A percentile compares a stretch with the other conserved stretches of the same genome.
Evolutionary conservation across 35 echinoderm and acorn worm species (phyloP).

Genomic region (Nesometra sesokonis): DNA sequence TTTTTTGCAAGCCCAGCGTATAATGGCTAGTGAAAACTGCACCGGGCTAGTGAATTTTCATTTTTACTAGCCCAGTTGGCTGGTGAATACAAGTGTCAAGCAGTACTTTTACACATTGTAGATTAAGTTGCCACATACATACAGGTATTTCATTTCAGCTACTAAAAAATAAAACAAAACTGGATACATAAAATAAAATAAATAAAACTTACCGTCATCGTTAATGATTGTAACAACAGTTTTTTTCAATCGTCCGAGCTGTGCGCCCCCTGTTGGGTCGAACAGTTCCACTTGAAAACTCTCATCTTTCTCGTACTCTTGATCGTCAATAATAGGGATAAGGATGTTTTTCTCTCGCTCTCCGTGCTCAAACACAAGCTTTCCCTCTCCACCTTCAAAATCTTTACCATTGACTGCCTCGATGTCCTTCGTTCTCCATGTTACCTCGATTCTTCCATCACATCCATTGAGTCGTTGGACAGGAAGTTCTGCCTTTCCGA

Average conservation of each 20-base stretch:
- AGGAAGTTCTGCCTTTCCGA: constrained; percentile 49
- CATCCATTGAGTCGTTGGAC: constrained; percentile 58
- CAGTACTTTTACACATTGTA: too few species aligned
- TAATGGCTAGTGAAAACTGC: too few species aligned
- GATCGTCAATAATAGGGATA: constrained; percentile 93
- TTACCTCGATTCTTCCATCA: constrained; percentile 76
- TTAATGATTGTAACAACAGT: constrained; percentile 95
- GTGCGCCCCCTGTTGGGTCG: constrained; percentile 63
- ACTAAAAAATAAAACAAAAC: too few species aligned
- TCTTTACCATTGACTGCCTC: constrained; percentile 75
- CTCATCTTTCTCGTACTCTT: constrained; percentile 97
- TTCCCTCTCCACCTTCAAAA: constrained; percentile 71
- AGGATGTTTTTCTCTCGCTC: constrained; percentile 87
- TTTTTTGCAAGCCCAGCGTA: too few species aligned
- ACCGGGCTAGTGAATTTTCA: too few species aligned
- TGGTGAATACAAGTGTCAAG: too few species aligned
- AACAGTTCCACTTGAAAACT: constrained; percentile 85
- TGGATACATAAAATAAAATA: neutral
- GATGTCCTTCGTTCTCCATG: constrained; percentile 84
- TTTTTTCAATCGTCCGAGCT: constrained; percentile 80
- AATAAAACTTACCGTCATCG: constrained; percentile 65
- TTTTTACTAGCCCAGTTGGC: too few species aligned
- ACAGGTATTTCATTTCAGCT: too few species aligned
- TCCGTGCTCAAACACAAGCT: constrained; percentile 74
- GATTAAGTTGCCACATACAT: too few species aligned